phyloP scores from a whole-genome alignment of 2,113 vertebrate species.

The Cavia aperea region DNA sequence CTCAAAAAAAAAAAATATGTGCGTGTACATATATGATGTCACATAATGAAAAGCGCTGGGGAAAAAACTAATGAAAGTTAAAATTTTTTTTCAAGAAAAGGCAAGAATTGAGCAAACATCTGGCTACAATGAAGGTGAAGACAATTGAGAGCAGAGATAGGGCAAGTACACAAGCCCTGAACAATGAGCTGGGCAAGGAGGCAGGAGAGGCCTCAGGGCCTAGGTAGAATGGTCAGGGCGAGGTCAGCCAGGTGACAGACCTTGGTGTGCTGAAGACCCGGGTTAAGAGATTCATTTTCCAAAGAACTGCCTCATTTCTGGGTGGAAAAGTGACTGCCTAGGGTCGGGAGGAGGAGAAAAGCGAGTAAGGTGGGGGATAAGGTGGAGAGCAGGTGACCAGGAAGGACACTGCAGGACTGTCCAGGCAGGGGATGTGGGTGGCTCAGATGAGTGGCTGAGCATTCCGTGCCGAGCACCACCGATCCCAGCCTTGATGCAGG shows the following conservation, averaged over 20 bases:
- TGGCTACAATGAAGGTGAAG: not conserved
- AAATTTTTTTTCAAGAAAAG: conserved; percentile 26
- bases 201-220: not conserved
- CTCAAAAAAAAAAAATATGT: not conserved
- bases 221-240: not conserved
- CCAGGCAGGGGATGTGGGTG: not conserved
- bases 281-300: not conserved
- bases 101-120: not conserved
- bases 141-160: not conserved
- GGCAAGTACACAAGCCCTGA: not conserved
- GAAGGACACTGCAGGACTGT: not conserved
- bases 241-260: not conserved
- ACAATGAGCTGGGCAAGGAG: not conserved
- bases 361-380: not conserved
- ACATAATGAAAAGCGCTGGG: not conserved
- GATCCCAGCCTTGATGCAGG: not conserved
- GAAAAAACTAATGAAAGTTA: not conserved
- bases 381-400: not conserved
- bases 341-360: not conserved
- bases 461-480: not conserved
- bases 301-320: not conserved
- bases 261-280: not conserved
- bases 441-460: not conserved
- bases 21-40: too few species aligned
- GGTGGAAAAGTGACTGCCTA: not conserved